Base-by-base conservation (phyloP, 2,888 invertebrate species). In the Yponomeuta sedellus region DNA sequence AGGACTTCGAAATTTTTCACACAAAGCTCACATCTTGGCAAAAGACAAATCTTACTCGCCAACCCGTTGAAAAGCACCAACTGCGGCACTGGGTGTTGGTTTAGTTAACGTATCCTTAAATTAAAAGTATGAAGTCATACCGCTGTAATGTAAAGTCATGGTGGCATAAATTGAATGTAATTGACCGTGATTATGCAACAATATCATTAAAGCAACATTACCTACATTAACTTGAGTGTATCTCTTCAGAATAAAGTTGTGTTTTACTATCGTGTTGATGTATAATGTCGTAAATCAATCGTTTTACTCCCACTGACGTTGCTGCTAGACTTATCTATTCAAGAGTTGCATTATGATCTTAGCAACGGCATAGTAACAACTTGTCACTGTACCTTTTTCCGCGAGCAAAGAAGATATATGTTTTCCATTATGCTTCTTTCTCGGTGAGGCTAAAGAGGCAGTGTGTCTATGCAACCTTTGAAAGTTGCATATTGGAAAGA, bases 41-140 rank as follows among this genome's bases (percentile, higher is more conserved):
- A 12, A 52, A 52, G 3, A 52, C 44, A 5, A 44, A 12, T 11
- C 44, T 11, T 12, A 16, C 44, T 44, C 44, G 11, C 34, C 34
- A 34, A 34, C 34, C 34, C 5, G 10, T 34, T 34, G 10, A 34
- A 34, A 34, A 34, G 34, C 8, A 34, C 34, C 34, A 34, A 34
- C 34, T 5, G 3, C 44, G 12, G 16, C 44, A 16, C 44, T 52
- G 12, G 16, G 16, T 52, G 44, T 52, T 52, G 44, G 44, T 52
- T 52, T 52, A 52, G 44, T 16, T 52, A 52, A 52, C 44, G 44
- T 52, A 52, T 52, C 44, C 44, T 52, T 52, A 52, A 52, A 52
- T 52, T 52, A 52, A 52, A 52, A 52, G 44, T 52, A 52, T 52
- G 44, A 52, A 52, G 44, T 52, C 44, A 52, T 34, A 34, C 8